These are phyloP conservation scores for Eurystomus glaucurus DNA, from an alignment of 2,797 vertebrate species.

Conservation along the genomic window DNA sequence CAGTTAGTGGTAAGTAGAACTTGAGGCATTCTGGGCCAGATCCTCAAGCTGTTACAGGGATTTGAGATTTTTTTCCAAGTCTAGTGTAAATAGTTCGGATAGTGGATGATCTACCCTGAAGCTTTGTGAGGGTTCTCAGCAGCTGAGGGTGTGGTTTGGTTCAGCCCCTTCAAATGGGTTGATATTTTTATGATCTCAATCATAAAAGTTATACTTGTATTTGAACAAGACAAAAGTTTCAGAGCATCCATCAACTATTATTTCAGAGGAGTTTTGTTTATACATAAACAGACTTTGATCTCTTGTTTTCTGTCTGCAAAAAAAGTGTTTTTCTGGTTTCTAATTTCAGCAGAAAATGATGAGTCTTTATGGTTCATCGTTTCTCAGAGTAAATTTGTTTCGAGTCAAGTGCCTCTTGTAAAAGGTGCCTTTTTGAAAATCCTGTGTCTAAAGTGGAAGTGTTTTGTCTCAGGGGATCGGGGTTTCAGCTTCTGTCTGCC, in stretches of 20 bases:
- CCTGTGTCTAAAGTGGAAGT: not conserved
- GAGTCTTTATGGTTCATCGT: not conserved
- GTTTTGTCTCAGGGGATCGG: accelerated
- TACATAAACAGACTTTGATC: not conserved
- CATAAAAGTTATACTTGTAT: not conserved
- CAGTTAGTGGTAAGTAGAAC: constrained; percentile 24
- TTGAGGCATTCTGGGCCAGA: not conserved
- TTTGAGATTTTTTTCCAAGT: not conserved
- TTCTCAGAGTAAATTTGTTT: not conserved
- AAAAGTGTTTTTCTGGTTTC: not conserved
- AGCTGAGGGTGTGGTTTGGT: not conserved
- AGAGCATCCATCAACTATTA: not conserved
- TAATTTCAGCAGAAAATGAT: not conserved
- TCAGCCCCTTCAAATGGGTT: not conserved
- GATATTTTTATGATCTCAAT: not conserved
- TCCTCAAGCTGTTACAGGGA: not conserved
- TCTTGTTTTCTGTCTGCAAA: not conserved
- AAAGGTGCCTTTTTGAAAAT: not conserved
- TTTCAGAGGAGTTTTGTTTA: not conserved
- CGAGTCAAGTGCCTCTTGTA: not conserved
- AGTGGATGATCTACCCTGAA: not conserved
- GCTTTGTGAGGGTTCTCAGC: not conserved
- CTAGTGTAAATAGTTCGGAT: not conserved
- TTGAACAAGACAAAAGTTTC: not conserved
- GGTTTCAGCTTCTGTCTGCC: not conserved